These are phyloP conservation scores for Tachina grossa DNA, from an alignment of 2,888 invertebrate genomes.

Conservation along the genomic window DNA sequence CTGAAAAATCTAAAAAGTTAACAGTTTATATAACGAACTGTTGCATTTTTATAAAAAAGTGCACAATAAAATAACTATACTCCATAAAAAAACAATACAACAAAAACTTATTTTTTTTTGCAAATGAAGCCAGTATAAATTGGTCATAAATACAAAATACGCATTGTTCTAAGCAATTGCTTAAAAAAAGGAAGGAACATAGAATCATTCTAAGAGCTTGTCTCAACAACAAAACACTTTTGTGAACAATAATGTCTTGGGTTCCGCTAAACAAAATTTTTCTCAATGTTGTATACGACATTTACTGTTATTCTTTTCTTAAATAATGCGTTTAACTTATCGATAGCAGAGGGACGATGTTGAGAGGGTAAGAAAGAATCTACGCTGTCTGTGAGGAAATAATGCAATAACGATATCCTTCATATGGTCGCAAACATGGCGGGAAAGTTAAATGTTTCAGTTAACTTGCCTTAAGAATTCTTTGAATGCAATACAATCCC, in stretches of 20 bases:
- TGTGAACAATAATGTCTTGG: conserved; percentile 54
- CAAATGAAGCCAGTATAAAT: conserved; percentile 13
- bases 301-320: background rate
- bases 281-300: conserved; percentile 1
- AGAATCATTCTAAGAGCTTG: background rate
- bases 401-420: too few relatives aligned
- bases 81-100: background rate
- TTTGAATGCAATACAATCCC: too few relatives aligned
- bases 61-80: background rate
- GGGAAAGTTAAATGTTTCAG: too few relatives aligned
- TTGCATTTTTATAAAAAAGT: background rate
- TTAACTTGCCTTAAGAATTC: too few relatives aligned
- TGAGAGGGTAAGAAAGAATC: too few relatives aligned
- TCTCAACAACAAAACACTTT: conserved; percentile 45
- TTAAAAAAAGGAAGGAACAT: background rate
- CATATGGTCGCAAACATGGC: too few relatives aligned
- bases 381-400: too few relatives aligned
- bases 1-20: background rate
- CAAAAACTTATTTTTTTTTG: background rate
- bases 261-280: conserved; percentile 46
- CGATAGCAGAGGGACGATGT: too few relatives aligned
- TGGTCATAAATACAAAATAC: background rate
- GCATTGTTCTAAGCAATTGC: conserved; percentile 11
- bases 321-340: too few relatives aligned
- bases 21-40: background rate